Evolutionary conservation across 2,888 invertebrate species (phyloP).

Genomic region (Hydropsyche betteni): DNA sequence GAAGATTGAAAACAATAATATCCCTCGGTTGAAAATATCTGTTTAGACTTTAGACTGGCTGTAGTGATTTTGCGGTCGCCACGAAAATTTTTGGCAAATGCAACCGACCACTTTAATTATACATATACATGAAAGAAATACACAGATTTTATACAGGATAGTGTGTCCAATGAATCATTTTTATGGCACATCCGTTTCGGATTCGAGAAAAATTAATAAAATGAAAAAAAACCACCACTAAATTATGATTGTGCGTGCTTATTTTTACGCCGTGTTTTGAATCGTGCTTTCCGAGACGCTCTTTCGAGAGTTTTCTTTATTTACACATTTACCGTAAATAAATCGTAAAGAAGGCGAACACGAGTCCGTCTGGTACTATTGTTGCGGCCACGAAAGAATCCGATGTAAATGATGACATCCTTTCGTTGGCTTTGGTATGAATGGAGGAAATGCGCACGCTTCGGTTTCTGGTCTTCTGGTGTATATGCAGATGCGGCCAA

Average conservation of each 20-base stretch:
- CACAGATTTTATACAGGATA: neutral
- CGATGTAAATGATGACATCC: slow-evolving; percentile 31
- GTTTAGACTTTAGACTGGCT: neutral
- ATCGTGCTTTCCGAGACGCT: too few relatives aligned
- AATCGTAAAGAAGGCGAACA: slow-evolving; percentile 23
- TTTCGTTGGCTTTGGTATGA: slow-evolving; percentile 28
- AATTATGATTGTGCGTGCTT: neutral
- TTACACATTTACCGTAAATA: neutral
- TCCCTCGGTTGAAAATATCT: neutral
- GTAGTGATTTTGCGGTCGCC: neutral
- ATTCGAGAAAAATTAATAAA: too few relatives aligned
- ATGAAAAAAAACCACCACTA: slow-evolving; percentile 3
- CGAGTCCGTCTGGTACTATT: slow-evolving; percentile 14
- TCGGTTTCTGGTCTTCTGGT: neutral
- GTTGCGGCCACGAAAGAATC: slow-evolving; percentile 1
- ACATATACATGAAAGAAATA: slow-evolving; percentile 3
- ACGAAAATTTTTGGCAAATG: slow-evolving; percentile 10
- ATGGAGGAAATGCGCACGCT: slow-evolving; percentile 26
- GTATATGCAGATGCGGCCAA: slow-evolving; percentile 29
- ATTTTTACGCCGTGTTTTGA: neutral
- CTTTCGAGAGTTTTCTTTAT: too few relatives aligned
- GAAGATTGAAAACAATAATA: neutral
- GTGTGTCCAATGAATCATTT: neutral
- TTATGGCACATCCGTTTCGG: neutral
- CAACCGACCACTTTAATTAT: slow-evolving; percentile 9